Evolutionary conservation across 2,888 invertebrate genomes (phyloP).

Genomic region (Hirtodrosophila duncani): DNA sequence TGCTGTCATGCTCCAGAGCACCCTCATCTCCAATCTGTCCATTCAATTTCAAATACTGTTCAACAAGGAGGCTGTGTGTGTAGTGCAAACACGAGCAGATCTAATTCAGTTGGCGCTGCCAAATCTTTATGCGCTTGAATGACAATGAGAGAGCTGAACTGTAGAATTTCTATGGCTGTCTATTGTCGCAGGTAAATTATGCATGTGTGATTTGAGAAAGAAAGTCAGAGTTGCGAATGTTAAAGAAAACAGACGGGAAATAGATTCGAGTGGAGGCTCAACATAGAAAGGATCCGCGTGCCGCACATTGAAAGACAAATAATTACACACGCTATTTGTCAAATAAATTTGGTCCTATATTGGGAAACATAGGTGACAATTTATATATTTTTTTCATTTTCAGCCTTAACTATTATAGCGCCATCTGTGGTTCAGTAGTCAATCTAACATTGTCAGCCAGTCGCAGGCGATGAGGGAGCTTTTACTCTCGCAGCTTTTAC

Average conservation of each 20-base stretch:
- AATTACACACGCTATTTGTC: slow-evolving; percentile 11
- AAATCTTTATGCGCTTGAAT: slow-evolving; percentile 32
- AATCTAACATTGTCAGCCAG: slow-evolving; percentile 9
- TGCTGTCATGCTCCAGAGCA: slow-evolving; percentile 11
- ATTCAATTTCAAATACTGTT: slow-evolving; percentile 37
- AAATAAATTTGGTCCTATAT: no score
- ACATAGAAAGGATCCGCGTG: no score
- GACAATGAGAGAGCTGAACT: slow-evolving; percentile 23
- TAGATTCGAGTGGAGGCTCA: no score
- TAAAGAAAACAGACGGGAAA: slow-evolving; percentile 8
- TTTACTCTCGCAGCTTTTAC: slow-evolving; percentile 34
- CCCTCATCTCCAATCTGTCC: slow-evolving; percentile 7
- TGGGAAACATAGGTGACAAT: no score
- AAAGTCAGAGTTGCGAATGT: slow-evolving; percentile 21
- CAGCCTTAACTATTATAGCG: slow-evolving; percentile 1
- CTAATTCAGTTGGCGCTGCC: slow-evolving; percentile 27
- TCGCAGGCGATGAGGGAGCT: not conserved
- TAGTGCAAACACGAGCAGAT: slow-evolving; percentile 22
- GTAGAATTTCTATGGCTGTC: slow-evolving; percentile 2
- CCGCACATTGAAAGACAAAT: slow-evolving; percentile 23
- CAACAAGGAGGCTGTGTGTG: slow-evolving; percentile 15
- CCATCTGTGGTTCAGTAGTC: slow-evolving; percentile 41
- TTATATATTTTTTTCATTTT: no score
- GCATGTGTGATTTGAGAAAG: slow-evolving; percentile 24
- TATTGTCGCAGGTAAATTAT: slow-evolving; percentile 37